phyloP scores from a whole-genome alignment of 1,140 invertebrate species.

The Lethocerus indicus region DNA sequence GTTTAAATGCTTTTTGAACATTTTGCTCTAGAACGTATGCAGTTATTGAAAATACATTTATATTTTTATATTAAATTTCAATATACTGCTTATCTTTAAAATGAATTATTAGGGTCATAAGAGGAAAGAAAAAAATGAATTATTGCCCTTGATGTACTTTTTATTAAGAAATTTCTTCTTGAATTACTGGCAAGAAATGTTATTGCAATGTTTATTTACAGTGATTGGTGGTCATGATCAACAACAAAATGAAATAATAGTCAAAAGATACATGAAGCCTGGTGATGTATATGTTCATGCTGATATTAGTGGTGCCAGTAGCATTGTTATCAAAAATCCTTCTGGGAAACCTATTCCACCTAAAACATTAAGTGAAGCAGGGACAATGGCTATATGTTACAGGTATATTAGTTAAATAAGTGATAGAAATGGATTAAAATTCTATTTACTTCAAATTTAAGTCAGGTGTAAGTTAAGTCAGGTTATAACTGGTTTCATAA shows the following conservation, averaged over 20 bases:
- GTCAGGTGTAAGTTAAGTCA: too few relatives aligned
- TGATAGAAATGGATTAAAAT: too few relatives aligned
- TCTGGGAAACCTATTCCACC: slow-evolving; percentile 55
- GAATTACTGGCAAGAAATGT: slow-evolving; percentile 8
- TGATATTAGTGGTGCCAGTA: slow-evolving; percentile 91
- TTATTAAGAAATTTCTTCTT: too few relatives aligned
- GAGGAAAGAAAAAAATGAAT: too few relatives aligned
- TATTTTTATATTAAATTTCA: background rate
- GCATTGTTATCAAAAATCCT: slow-evolving; percentile 87
- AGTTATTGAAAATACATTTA: background rate
- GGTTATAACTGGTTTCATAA: too few relatives aligned
- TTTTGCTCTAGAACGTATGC: slow-evolving; percentile 5
- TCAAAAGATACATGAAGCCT: slow-evolving; percentile 79
- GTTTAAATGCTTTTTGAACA: slow-evolving; percentile 3
- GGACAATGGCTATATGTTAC: slow-evolving; percentile 91
- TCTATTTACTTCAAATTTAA: too few relatives aligned
- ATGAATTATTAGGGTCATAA: too few relatives aligned
- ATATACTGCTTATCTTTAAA: background rate
- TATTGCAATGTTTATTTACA: too few relatives aligned
- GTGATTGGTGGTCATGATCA: slow-evolving; percentile 92
- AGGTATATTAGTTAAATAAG: too few relatives aligned
- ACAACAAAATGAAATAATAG: slow-evolving; percentile 94
- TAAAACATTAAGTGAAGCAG: slow-evolving; percentile 91
- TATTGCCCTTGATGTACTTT: too few relatives aligned
- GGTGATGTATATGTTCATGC: slow-evolving; percentile 81